A percentile compares a stretch with the other conserved stretches of the same genome.
Conservation (phyloP, 2,113 vertebrate species). For the Atlantisia rogersi region DNA sequence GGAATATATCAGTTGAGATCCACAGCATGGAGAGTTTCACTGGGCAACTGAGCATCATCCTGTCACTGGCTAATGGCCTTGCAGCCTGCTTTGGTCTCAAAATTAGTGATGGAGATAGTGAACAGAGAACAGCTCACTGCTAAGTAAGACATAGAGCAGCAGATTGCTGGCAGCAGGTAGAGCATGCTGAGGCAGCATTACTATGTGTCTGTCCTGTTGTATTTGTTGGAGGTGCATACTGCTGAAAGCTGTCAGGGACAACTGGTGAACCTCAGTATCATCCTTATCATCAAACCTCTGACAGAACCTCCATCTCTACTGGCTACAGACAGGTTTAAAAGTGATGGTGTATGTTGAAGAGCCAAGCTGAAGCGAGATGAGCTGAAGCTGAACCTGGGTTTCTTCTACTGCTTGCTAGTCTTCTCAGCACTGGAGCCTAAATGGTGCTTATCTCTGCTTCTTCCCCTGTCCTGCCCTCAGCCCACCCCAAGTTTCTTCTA, state of each 20-base stretch:
- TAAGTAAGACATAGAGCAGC: not conserved
- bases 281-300: not conserved
- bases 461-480: not conserved
- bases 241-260: not conserved
- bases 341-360: not conserved
- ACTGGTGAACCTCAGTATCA: not conserved
- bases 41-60: not conserved
- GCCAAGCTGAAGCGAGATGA: not conserved
- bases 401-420: not conserved
- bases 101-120: not conserved
- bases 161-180: not conserved
- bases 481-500: not conserved
- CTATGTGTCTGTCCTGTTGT: not conserved
- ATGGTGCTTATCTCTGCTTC: not conserved
- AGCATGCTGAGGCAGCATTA: not conserved
- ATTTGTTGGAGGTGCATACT: not conserved
- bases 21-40: not conserved
- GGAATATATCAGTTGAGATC: not conserved
- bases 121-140: not conserved
- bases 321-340: not conserved
- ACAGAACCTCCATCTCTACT: not conserved
- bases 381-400: not conserved
- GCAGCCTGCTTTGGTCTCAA: not conserved
- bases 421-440: not conserved
- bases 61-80: not conserved